These are phyloP conservation scores for Eurosta solidaginis DNA, from an alignment of 1,140 invertebrate genomes.

Conservation along the genomic window DNA sequence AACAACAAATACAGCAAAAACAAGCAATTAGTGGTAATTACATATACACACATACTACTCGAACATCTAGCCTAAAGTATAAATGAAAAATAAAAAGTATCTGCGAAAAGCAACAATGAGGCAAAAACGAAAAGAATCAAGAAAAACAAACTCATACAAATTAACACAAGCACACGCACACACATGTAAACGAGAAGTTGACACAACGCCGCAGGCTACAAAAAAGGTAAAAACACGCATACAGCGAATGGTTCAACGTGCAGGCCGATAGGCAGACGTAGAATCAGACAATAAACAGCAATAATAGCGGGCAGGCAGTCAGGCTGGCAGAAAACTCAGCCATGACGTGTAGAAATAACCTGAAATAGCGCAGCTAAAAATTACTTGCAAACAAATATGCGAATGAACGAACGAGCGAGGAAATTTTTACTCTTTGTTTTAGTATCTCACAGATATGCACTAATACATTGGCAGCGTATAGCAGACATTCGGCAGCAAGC, in stretches of 20 bases:
- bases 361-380: constrained; percentile 14
- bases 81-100: constrained; percentile 15
- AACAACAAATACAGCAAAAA: not conserved
- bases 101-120: not conserved
- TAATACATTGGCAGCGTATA: not conserved
- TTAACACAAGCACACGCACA: not conserved
- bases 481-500: not conserved
- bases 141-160: not conserved
- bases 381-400: not conserved
- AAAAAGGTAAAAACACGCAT: constrained; percentile 10
- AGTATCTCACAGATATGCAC: constrained; percentile 15
- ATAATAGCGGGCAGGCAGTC: not conserved
- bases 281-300: too few species aligned
- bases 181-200: not conserved
- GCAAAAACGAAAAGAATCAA: not conserved
- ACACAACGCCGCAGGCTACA: not conserved
- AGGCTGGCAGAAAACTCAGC: not conserved
- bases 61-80: too few species aligned
- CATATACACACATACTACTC: too few species aligned
- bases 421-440: not conserved
- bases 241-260: not conserved
- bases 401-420: not conserved
- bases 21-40: not conserved
- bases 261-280: not conserved
- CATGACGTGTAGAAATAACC: constrained; percentile 28